Evolutionary conservation across 2,797 vertebrate species (phyloP).

Genomic region (Cichlasoma orientale): DNA sequence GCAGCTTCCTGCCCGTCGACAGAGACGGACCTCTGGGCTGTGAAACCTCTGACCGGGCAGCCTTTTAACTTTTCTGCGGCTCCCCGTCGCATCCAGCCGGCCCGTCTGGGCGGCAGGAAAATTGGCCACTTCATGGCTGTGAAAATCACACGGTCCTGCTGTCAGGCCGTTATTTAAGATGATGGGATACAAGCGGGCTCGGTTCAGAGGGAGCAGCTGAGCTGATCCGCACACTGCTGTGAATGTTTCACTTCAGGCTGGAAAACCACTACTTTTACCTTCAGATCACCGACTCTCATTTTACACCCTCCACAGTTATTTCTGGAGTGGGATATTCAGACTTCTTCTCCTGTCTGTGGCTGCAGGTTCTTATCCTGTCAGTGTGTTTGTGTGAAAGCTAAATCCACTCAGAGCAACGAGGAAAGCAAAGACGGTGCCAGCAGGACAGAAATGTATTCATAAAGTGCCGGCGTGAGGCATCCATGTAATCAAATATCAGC

Average conservation of each 20-base stretch:
- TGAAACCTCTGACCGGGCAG: conserved; percentile 13
- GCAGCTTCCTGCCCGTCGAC: background rate
- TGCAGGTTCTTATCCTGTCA: background rate
- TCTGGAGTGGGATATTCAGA: too few relatives aligned
- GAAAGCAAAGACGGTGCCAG: too few relatives aligned
- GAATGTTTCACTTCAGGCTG: background rate
- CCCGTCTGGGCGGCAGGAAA: background rate
- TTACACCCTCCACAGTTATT: too few relatives aligned
- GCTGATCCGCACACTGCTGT: background rate
- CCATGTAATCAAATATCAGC: too few relatives aligned
- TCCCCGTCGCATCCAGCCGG: background rate
- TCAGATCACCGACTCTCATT: background rate
- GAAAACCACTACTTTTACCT: background rate
- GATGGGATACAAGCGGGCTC: conserved; percentile 7
- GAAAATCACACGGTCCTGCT: conserved; percentile 17
- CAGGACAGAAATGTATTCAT: too few relatives aligned
- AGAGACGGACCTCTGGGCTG: background rate
- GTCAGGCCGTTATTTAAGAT: conserved; percentile 35
- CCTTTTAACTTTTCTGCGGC: conserved; percentile 12
- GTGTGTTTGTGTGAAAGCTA: background rate
- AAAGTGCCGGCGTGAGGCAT: too few relatives aligned
- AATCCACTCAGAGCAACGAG: too few relatives aligned
- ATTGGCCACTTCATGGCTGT: conserved; percentile 10
- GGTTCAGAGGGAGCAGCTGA: background rate
- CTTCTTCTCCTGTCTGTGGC: too few relatives aligned